phyloP scores from a whole-genome alignment of 2,797 vertebrate genomes.

The Craterocephalus amniculus region DNA sequence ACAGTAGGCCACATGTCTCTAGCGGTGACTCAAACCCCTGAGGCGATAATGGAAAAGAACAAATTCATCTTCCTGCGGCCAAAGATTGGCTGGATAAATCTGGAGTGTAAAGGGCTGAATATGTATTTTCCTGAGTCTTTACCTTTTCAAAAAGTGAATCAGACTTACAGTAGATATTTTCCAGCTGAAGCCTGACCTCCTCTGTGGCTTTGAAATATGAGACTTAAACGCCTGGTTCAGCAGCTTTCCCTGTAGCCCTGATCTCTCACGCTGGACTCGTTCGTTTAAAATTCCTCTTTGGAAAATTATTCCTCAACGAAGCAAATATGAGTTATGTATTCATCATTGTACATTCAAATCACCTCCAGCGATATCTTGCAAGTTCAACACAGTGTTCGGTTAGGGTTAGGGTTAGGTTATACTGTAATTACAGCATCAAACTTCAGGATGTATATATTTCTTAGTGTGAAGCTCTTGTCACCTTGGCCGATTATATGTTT shows the following conservation, averaged over 20 bases:
- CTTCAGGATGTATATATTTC: slow-evolving; percentile 45
- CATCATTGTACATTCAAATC: slow-evolving; percentile 43
- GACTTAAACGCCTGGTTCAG: slow-evolving; percentile 29
- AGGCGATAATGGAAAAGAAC: slow-evolving; percentile 63
- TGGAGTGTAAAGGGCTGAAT: slow-evolving; percentile 13
- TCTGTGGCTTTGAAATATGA: slow-evolving; percentile 46
- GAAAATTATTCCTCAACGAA: slow-evolving; percentile 41
- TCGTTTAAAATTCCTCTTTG: slow-evolving; percentile 40
- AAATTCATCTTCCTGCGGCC: slow-evolving; percentile 45
- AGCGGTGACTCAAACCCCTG: slow-evolving; percentile 56
- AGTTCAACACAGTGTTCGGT: slow-evolving; percentile 22
- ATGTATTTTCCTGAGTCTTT: slow-evolving; percentile 61
- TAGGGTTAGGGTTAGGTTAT: background rate
- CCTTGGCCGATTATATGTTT: slow-evolving; percentile 70
- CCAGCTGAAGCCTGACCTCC: slow-evolving; percentile 44
- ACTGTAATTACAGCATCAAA: slow-evolving; percentile 12
- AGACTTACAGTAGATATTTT: slow-evolving; percentile 40
- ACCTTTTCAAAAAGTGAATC: slow-evolving; percentile 64
- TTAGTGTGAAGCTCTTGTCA: slow-evolving; percentile 56
- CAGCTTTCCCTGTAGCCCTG: slow-evolving; percentile 19
- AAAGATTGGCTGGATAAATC: slow-evolving; percentile 50
- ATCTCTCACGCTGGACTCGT: slow-evolving; percentile 25
- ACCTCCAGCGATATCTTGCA: slow-evolving; percentile 31
- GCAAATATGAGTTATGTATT: slow-evolving; percentile 42
- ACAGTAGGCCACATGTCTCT: slow-evolving; percentile 44